Evolutionary conservation across 2,888 invertebrate species (phyloP).

Genomic region (Bellardia pandia): DNA sequence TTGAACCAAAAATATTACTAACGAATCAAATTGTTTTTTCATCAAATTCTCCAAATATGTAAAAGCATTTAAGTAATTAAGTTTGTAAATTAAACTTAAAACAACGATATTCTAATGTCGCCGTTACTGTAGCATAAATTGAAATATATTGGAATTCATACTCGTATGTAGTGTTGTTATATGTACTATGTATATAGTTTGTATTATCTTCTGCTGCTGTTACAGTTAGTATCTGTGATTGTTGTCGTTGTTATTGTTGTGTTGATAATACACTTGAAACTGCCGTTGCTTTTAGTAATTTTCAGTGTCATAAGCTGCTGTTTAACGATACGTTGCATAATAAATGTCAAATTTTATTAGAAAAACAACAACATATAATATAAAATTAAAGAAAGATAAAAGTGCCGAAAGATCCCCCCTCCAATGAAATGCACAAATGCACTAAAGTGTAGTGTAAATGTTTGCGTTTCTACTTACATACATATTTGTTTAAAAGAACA

Average conservation of each 20-base stretch:
- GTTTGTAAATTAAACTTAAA: constrained; percentile 38
- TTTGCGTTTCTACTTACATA: constrained; percentile 1
- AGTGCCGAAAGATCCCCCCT: constrained; percentile 69
- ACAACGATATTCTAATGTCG: constrained; percentile 32
- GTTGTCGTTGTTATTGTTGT: not conserved
- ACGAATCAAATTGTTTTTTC: not conserved
- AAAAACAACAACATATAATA: constrained; percentile 50
- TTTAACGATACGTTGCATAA: constrained; percentile 70
- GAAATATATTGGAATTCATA: constrained; percentile 25
- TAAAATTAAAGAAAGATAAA: constrained; percentile 61
- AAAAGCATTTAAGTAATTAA: not conserved
- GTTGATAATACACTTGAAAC: constrained; percentile 50
- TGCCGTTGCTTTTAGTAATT: constrained; percentile 10
- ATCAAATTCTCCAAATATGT: not conserved
- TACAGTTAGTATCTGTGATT: not conserved
- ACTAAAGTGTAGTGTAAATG: not conserved
- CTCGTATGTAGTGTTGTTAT: not conserved
- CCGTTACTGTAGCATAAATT: constrained; percentile 34
- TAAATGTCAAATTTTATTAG: constrained; percentile 72
- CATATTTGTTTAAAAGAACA: not conserved
- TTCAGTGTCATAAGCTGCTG: constrained; percentile 63
- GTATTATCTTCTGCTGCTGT: not conserved
- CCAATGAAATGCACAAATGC: not conserved
- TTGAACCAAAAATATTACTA: not conserved
- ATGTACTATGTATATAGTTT: not conserved